Evolutionary conservation across 2,888 invertebrate genomes (phyloP).

Genomic region (Athrips mouffetella): DNA sequence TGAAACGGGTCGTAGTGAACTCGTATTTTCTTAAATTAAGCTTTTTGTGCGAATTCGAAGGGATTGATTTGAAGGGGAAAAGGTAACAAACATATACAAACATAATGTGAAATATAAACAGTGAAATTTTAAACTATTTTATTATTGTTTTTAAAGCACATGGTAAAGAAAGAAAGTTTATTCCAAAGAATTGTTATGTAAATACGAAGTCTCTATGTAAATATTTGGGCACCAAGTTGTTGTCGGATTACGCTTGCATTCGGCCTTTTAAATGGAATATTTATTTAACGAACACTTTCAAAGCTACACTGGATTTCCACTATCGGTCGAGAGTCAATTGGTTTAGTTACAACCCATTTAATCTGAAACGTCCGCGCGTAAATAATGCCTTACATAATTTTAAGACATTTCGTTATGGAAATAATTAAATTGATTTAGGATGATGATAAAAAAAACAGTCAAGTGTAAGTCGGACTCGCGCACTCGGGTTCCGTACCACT

Average conservation of each 20-base stretch:
- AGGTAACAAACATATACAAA: too few species aligned
- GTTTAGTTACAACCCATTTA: constrained; percentile 20
- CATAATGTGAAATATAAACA: not conserved
- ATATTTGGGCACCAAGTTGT: constrained; percentile 51
- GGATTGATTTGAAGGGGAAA: too few species aligned
- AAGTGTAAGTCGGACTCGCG: too few species aligned
- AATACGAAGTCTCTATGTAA: constrained; percentile 52
- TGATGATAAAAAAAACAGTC: not conserved
- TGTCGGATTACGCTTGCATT: constrained; percentile 54
- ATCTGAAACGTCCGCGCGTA: constrained; percentile 5
- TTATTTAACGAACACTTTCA: constrained; percentile 48
- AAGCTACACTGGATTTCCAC: constrained; percentile 21
- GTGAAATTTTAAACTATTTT: too few species aligned
- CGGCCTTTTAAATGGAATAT: constrained; percentile 54
- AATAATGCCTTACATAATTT: not conserved
- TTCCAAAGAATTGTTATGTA: constrained; percentile 55
- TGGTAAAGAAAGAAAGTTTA: constrained; percentile 45
- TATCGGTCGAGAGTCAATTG: constrained; percentile 11
- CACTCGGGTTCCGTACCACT: too few species aligned
- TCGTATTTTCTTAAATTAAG: not conserved
- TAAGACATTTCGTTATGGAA: not conserved
- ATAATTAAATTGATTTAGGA: not conserved
- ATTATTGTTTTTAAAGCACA: constrained; percentile 15
- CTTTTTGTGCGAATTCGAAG: not conserved
- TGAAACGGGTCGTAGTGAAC: not conserved